A percentile compares a stretch with the other conserved stretches of the same genome.
These are phyloP conservation scores for Arenaria interpres DNA, from an alignment of 2,113 vertebrate species.

Conservation along the genomic window DNA sequence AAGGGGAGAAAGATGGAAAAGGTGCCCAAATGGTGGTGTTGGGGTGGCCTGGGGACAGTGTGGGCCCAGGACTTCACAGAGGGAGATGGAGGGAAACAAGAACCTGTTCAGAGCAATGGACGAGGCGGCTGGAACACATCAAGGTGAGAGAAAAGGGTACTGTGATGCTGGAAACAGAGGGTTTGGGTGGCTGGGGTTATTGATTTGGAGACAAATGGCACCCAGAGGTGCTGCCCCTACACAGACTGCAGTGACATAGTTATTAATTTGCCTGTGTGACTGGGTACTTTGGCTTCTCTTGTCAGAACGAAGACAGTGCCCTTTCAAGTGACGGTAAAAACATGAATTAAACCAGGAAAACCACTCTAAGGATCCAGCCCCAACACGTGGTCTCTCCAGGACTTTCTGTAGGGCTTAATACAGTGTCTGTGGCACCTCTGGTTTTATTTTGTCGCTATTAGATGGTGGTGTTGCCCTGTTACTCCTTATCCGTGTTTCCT, in stretches of 20 bases:
- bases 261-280: background rate
- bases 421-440: background rate
- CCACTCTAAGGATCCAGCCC: background rate
- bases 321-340: background rate
- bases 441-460: background rate
- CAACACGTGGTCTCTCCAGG: background rate
- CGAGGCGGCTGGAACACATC: background rate
- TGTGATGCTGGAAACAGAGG: accelerated
- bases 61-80: accelerated
- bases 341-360: background rate
- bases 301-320: background rate
- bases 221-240: background rate
- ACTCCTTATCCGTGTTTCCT: background rate
- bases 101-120: accelerated
- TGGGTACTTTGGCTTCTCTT: background rate
- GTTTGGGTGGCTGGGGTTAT: background rate
- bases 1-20: background rate
- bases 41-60: accelerated
- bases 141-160: background rate
- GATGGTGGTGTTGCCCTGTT: background rate
- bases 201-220: background rate
- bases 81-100: background rate
- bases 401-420: background rate
- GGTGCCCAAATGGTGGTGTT: accelerated
- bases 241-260: accelerated